Evolutionary conservation across 2,888 invertebrate genomes (phyloP).

Genomic region (Phyto melanocephala): DNA sequence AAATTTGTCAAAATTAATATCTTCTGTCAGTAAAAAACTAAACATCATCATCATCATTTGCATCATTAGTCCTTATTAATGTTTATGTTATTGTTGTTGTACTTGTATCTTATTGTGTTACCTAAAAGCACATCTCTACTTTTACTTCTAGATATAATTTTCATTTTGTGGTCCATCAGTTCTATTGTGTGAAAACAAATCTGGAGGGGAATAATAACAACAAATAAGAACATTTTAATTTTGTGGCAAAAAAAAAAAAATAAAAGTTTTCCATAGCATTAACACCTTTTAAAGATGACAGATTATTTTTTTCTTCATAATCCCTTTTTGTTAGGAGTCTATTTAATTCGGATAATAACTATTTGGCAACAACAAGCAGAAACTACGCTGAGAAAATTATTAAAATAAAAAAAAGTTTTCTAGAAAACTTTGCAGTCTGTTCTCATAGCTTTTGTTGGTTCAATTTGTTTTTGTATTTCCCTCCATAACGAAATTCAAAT

Average conservation of each 20-base stretch:
- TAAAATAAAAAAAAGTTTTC: background rate
- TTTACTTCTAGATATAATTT: background rate
- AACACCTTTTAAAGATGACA: background rate
- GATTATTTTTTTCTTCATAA: background rate
- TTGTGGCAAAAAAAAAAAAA: background rate
- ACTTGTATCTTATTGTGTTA: background rate
- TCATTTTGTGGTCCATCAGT: constrained; percentile 6
- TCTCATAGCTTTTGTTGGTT: no score
- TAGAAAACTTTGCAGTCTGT: no score
- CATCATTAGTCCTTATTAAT: background rate
- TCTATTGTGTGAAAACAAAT: background rate
- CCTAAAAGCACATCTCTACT: background rate
- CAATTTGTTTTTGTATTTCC: background rate
- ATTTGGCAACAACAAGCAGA: background rate
- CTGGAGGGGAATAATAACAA: no score
- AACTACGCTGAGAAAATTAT: background rate
- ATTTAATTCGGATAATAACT: constrained; percentile 1
- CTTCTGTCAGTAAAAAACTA: background rate
- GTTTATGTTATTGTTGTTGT: background rate
- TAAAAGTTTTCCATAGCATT: background rate
- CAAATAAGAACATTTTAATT: background rate
- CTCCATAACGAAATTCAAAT: background rate
- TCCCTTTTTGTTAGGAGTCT: background rate
- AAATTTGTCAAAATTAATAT: background rate
- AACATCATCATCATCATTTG: background rate